These are phyloP conservation scores for Polypedilum vanderplanki DNA, from an alignment of 1,140 invertebrate genomes.

Conservation along the genomic window DNA sequence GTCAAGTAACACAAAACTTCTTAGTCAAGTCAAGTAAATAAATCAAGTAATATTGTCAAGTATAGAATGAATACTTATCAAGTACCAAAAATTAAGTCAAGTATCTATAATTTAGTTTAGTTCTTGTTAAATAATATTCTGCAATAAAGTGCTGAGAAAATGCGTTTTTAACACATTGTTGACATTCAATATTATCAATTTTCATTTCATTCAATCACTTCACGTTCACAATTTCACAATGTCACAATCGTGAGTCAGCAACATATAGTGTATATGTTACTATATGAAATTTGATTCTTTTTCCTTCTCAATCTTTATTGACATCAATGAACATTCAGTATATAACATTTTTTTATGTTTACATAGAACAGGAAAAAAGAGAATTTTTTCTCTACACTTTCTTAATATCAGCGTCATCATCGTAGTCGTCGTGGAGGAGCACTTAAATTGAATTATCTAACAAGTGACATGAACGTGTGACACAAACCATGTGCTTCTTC, in stretches of 20 bases:
- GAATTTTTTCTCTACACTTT: background rate
- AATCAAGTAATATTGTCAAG: no score
- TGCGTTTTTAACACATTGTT: no score
- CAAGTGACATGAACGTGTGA: constrained; percentile 24
- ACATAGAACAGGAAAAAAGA: constrained; percentile 3
- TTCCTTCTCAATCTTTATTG: background rate
- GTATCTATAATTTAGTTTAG: no score
- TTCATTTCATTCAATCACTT: background rate
- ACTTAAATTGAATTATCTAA: constrained; percentile 21
- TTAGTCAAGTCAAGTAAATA: no score
- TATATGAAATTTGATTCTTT: background rate
- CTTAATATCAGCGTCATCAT: background rate
- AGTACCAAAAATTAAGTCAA: no score
- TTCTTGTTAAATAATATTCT: no score
- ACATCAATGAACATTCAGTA: background rate
- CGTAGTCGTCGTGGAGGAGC: background rate
- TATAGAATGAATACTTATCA: no score
- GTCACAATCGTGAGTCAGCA: background rate
- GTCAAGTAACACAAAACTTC: no score
- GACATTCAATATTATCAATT: no score
- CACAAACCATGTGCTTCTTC: constrained; percentile 23
- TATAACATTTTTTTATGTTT: background rate
- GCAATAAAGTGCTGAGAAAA: no score
- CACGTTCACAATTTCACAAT: constrained; percentile 1
- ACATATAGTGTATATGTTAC: background rate